phyloP scores from a whole-genome alignment of 2,888 invertebrate genomes.

The Carcina quercana region DNA sequence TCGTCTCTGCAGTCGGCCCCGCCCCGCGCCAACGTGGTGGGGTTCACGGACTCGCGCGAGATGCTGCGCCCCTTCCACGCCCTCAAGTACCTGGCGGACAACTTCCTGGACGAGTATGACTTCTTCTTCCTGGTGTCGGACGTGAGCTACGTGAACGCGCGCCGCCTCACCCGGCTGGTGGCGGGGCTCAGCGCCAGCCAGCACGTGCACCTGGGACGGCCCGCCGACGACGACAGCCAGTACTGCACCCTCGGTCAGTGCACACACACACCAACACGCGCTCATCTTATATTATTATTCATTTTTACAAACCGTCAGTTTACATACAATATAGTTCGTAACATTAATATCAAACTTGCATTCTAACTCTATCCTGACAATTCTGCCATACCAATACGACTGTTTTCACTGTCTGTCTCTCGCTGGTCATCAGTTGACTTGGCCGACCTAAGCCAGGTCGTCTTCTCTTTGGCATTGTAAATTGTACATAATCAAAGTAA shows the following conservation, averaged over 20 bases:
- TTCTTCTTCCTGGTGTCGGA: conserved; percentile 94
- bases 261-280: too few species aligned
- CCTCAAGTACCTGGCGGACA: conserved; percentile 91
- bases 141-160: conserved; percentile 87
- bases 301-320: too few species aligned
- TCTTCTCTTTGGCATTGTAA: too few species aligned
- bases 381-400: too few species aligned
- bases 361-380: too few species aligned
- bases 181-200: conserved; percentile 87
- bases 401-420: too few species aligned
- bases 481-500: too few species aligned
- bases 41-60: conserved; percentile 86
- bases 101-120: conserved; percentile 92
- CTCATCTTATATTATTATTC: too few species aligned
- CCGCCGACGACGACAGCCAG: conserved; percentile 72
- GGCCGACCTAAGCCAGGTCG: too few species aligned
- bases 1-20: conserved; percentile 41
- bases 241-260: conserved; percentile 82
- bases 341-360: too few species aligned
- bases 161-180: conserved; percentile 81
- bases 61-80: conserved; percentile 89
- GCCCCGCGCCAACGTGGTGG: conserved; percentile 81
- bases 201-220: conserved; percentile 88
- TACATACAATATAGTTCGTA: too few species aligned
- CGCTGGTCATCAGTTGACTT: too few species aligned